These are phyloP conservation scores for Onychomys leucogaster DNA, from an alignment of 2,797 vertebrate species.

Conservation along the genomic window DNA sequence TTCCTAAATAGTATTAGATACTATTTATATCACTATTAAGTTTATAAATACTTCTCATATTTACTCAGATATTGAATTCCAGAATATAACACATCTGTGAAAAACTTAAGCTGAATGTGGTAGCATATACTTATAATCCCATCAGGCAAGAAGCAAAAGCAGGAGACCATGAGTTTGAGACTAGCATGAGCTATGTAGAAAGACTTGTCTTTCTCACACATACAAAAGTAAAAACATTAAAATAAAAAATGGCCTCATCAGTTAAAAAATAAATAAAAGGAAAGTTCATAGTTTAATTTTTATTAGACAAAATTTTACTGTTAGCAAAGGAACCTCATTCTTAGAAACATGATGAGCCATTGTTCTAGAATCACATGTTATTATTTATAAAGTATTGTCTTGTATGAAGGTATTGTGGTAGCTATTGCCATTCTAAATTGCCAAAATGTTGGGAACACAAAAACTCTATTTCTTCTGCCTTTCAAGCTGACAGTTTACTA, in stretches of 20 bases:
- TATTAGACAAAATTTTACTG: not conserved
- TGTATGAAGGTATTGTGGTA: not conserved
- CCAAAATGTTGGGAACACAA: not conserved
- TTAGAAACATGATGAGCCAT: not conserved
- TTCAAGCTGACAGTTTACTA: not conserved
- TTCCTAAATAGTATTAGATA: not conserved
- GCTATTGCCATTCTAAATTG: not conserved
- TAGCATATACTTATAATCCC: too few species aligned
- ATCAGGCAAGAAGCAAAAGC: not conserved
- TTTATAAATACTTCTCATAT: constrained; percentile 37
- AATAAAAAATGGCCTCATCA: not conserved
- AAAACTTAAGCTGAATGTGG: not conserved
- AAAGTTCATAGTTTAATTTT: not conserved
- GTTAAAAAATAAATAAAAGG: not conserved
- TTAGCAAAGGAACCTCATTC: not conserved
- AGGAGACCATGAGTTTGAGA: not conserved
- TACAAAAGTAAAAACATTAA: not conserved
- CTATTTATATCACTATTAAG: not conserved
- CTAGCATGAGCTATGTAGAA: not conserved
- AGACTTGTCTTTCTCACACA: not conserved
- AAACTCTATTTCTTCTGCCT: not conserved
- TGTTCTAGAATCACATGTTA: constrained; percentile 3
- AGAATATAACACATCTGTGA: not conserved
- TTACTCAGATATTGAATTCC: constrained; percentile 28
- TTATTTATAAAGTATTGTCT: not conserved